A percentile compares a stretch with the other conserved stretches of the same genome.
phyloP scores from a whole-genome alignment of 2,888 invertebrate genomes.

The Corythucha ciliata region DNA sequence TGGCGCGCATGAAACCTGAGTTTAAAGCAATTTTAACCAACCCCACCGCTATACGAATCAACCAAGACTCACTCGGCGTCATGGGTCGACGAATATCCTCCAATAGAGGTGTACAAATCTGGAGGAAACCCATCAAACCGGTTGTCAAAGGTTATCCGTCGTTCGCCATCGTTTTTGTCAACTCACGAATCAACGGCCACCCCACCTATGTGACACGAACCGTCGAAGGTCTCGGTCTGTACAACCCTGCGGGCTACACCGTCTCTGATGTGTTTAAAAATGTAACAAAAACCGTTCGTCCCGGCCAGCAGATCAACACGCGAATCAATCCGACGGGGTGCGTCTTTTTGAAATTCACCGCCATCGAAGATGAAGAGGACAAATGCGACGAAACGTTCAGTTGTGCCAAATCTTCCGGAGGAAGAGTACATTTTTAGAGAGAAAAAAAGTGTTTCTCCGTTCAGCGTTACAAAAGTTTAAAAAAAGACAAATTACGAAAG shows the following conservation, averaged over 20 bases:
- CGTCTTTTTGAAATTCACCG: slow-evolving; percentile 17
- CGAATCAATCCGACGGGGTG: slow-evolving; percentile 10
- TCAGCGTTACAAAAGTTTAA: no score
- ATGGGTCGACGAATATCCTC: slow-evolving; percentile 48
- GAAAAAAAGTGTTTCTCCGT: no score
- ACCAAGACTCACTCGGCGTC: slow-evolving; percentile 57
- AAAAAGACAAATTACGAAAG: no score
- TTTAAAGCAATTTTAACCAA: slow-evolving; percentile 55
- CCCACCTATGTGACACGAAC: slow-evolving; percentile 40
- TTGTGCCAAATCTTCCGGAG: no score
- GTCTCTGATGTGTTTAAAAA: slow-evolving; percentile 36
- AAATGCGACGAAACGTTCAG: background rate
- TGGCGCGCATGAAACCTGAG: slow-evolving; percentile 50
- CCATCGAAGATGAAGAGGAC: background rate
- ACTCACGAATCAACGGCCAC: slow-evolving; percentile 43
- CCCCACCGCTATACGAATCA: slow-evolving; percentile 52
- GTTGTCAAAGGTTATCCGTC: slow-evolving; percentile 41
- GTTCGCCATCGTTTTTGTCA: slow-evolving; percentile 45
- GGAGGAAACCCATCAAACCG: slow-evolving; percentile 34
- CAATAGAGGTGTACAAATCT: slow-evolving; percentile 32
- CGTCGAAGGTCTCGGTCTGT: slow-evolving; percentile 41
- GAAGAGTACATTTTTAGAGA: no score
- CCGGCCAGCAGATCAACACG: background rate
- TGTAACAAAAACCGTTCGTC: background rate
- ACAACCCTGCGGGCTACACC: slow-evolving; percentile 38